Percentiles rank a stretch among this genome's conserved stretches.
Conservation (phyloP, 2,888 invertebrate species). For the Ectemnius cavifrons region DNA sequence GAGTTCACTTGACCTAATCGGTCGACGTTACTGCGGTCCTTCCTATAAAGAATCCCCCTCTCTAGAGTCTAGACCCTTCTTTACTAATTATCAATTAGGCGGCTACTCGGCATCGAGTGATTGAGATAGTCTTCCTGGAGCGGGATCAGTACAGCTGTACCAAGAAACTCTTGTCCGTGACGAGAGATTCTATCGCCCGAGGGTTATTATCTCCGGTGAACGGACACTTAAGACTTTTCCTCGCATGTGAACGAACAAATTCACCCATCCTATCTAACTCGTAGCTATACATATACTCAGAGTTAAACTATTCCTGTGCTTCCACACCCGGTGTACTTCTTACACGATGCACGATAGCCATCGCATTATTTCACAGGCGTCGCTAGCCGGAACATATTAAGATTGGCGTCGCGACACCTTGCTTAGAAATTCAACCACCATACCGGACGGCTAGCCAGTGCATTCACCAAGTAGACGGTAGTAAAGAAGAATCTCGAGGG, state of each 20-base stretch:
- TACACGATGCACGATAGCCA: conserved; percentile 6
- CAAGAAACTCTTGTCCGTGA: conserved; percentile 45
- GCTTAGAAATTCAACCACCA: too few relatives aligned
- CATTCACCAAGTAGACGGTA: too few relatives aligned
- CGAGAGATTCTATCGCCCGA: conserved; percentile 18
- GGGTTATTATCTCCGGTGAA: conserved; percentile 16
- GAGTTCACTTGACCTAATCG: conserved; percentile 48
- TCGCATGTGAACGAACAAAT: too few relatives aligned
- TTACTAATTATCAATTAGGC: conserved; percentile 57
- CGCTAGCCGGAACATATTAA: too few relatives aligned
- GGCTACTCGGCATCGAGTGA: conserved; percentile 34
- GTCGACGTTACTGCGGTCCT: conserved; percentile 32
- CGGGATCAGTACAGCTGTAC: conserved; percentile 33
- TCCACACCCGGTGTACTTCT: conserved; percentile 1
- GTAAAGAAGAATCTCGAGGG: too few relatives aligned
- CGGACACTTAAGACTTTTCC: conserved; percentile 11
- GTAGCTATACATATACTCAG: too few relatives aligned
- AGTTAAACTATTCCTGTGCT: conserved; percentile 5
- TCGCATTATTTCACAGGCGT: too few relatives aligned
- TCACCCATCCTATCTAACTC: too few relatives aligned
- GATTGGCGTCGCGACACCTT: too few relatives aligned
- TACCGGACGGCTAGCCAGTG: too few relatives aligned
- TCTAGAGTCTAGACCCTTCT: conserved; percentile 37
- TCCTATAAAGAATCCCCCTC: conserved; percentile 33
- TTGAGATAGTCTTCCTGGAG: conserved; percentile 31